Evolutionary conservation across 37 sponge, comb jelly and placozoan species (phyloP), one percentile per base, ranked within the genome.

Genomic region (Haliclona indistincta): DNA sequence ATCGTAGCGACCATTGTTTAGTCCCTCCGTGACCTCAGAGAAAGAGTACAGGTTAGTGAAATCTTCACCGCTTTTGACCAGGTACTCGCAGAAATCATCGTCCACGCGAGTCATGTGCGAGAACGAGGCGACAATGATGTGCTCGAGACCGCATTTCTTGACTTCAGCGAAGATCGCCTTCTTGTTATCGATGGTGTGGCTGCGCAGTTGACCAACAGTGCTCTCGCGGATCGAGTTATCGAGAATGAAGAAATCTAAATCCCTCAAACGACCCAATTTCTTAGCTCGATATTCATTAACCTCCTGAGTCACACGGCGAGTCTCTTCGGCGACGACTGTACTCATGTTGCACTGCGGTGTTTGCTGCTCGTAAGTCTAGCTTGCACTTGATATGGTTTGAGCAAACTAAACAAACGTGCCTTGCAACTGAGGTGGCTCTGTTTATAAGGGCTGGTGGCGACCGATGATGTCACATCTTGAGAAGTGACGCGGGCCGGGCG

Each of bases 151-250:
- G 56, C 82, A 71, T 76, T 69, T 74, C 82, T 84, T 83, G 37
- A 93, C 79, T 20, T 93, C 58, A 23, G 83, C 34, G 54, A 69
- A 84, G 69, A 94, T 94, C 33, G 56, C 67, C 55, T 23, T 52
- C 71, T 94, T 94, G 75, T 86, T 84, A 36, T 90, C 74, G 20
- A 94, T 41, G 22, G 95, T 94, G 70, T 94, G 95, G 70, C 91
- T 67, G 23, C 84, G 77, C n/a, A 94, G 68, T 53, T 86, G 87
- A 0, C 91, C 95, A 23, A 94, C 91, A 25, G 95, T 94, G 58
- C 91, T 94, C 78, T 94, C 95, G 30, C 95, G 87, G n/a, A 94
- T 52, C 44, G 95, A 94, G 75, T 94, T 94, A 83, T 94, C 95
- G 40, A 94, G 70, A 3, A 82, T 67, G 56, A 94, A 87, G 70